phyloP scores from a whole-genome alignment of 1,140 invertebrate genomes.

The Apis mellifera region DNA sequence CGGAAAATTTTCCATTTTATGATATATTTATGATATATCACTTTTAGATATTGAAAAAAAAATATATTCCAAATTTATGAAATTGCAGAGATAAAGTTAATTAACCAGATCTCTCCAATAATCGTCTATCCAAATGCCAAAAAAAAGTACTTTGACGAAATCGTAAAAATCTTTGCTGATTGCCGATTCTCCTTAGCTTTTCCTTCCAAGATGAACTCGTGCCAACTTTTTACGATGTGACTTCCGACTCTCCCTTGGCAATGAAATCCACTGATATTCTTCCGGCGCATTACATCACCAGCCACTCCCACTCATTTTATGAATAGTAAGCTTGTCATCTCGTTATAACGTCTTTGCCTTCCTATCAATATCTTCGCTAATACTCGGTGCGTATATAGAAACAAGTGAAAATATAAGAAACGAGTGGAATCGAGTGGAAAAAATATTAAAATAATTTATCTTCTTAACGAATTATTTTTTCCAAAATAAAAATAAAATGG shows the following conservation, averaged over 20 bases:
- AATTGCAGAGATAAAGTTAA: slow-evolving; percentile 16
- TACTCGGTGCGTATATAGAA: slow-evolving; percentile 7
- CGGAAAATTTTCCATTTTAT: too few species aligned
- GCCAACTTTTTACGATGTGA: slow-evolving; percentile 53
- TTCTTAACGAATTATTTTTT: too few species aligned
- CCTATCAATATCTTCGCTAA: neutral
- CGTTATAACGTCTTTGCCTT: neutral
- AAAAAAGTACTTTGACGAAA: slow-evolving; percentile 6
- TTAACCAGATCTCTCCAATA: neutral
- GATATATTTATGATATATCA: neutral
- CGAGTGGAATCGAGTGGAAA: too few species aligned
- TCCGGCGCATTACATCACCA: slow-evolving; percentile 19
- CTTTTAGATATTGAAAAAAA: neutral
- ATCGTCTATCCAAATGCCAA: neutral
- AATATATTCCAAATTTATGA: neutral
- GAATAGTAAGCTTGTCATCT: slow-evolving; percentile 25
- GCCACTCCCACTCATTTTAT: slow-evolving; percentile 28
- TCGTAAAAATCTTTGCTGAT: slow-evolving; percentile 45
- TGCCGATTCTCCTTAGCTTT: neutral
- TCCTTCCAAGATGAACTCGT: slow-evolving; percentile 21
- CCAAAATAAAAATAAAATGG: too few species aligned
- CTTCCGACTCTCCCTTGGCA: slow-evolving; percentile 33
- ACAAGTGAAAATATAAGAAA: too few species aligned
- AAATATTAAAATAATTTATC: too few species aligned
- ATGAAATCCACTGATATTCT: slow-evolving; percentile 45